Base-by-base conservation (phyloP, 1,140 invertebrate genomes). In the Lethrus apterus region DNA sequence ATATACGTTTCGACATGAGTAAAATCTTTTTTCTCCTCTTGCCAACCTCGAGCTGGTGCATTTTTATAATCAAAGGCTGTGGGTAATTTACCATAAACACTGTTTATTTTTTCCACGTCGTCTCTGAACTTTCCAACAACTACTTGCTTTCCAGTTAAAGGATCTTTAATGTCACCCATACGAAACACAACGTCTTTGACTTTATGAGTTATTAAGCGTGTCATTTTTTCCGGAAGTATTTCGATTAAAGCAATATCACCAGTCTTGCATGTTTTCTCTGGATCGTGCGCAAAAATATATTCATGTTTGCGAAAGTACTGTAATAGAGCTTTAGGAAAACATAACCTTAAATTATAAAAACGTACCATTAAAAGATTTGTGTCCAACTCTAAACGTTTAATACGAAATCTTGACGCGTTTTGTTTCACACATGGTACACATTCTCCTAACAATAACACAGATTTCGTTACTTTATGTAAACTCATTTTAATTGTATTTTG, bases 231-330 rank as follows among this genome's bases (percentile, higher is more conserved):
- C 8, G 81, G 78, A 19, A 92, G 64, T 51, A 76, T 72, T 64
- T 88, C 71, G 52, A 91, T 80, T 30, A 92, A 66, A 11, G 89
- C 85, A 26, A 86, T 73, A 62, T 93, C 89, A 7, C 88, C 88
- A 21, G 78, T 73, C 71, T 89, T 89, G 58, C 84, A 88, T 17
- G 74, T 56, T 56, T 84, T 80, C 0, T 80, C 59, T 2, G 86
- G 84, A 74, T 93, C 88, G 59, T 84, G 70, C 20, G 84, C 86
- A 61, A 81, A 86, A 44, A 80, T 68, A 47, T 77, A 79, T 33
- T 81, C 73, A 53, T 79, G 70, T 63, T 86, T 79, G 43, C 70
- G 70, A 50, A 89, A 91, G 64, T 89, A 87, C 88, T 92, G 59
- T 53, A 74, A 79, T 38, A 48, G 63, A 50, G 56, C 50, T 49